Evolutionary conservation across 2,113 vertebrate genomes (phyloP).

Genomic region (Pantherophis guttatus): DNA sequence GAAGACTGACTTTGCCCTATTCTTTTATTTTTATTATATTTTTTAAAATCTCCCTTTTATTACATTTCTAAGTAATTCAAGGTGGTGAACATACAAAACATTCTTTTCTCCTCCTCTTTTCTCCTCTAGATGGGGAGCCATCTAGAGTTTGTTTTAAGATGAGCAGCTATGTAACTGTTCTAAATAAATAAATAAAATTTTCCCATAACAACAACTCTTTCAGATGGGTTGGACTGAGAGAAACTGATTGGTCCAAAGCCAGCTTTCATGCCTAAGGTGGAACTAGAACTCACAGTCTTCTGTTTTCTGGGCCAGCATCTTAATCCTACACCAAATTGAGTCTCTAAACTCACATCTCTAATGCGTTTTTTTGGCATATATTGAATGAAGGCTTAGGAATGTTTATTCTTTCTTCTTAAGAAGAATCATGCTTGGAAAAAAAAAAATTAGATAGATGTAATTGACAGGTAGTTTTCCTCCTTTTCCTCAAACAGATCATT

Average conservation of each 20-base stretch:
- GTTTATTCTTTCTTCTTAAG: neutral
- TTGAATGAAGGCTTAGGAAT: neutral
- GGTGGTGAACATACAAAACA: neutral
- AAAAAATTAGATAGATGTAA: neutral
- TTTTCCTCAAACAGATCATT: neutral
- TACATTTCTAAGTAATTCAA: neutral
- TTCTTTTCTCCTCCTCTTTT: neutral
- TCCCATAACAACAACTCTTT: neutral
- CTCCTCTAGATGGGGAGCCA: neutral
- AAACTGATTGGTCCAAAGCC: neutral
- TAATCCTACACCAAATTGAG: neutral
- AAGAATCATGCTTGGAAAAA: neutral
- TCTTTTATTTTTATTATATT: neutral
- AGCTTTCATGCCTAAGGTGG: neutral
- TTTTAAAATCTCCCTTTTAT: neutral
- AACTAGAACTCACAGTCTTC: neutral
- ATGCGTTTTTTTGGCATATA: neutral
- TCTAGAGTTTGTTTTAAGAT: neutral
- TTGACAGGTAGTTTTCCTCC: neutral
- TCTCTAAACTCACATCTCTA: neutral
- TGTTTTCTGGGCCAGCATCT: neutral
- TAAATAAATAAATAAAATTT: neutral
- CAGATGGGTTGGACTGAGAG: neutral
- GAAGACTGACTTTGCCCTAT: neutral
- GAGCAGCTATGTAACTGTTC: neutral